Evolutionary conservation across 2,888 invertebrate genomes (phyloP), one percentile per base, ranked within the genome.

Genomic region (Chrysodeixis includens): DNA sequence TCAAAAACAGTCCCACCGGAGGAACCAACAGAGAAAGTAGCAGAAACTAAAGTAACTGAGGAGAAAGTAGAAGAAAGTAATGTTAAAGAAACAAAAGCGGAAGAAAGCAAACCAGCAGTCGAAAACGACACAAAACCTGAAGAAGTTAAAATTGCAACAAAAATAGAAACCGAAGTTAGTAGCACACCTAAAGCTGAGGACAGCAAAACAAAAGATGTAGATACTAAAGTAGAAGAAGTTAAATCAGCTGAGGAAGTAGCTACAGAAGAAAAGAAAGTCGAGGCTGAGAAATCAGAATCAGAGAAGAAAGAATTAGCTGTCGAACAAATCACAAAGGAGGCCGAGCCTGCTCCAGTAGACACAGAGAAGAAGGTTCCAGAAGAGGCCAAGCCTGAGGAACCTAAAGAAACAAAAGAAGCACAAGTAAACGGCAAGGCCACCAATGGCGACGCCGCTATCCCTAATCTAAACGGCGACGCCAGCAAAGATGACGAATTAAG

Each of bases 341-440:
- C 69, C 32, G 83, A 85, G 30, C 63, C 70, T 35, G 59, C 76
- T 32, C 10, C 46, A 49, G 67, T 66, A 30, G 75, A 79, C 56
- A 59, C 69, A 18, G 79, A 74, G 56, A 80, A 83, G 56, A 69
- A 70, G 40, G 66, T 67, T 53, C 52, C 75, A 59, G 83, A 83
- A 56, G 79, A 84, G 20, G 75, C 60, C 9, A 83, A 84, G 71
- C 65, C 70, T 16, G 88, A 86, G 53, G 88, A 88, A 46, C 68
- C 76, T 16, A 84, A 84, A 70, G 90, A 91, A 69, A 74, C 86
- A 3, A 84, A 83, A 68, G 90, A 91, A 71, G 71, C 86, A 14
- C 88, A 92, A 78, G 76, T 93, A 1, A 95, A 95, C 65, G 93
- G 93, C 1, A 92, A 93, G 74, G 65, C 87, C 26, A 88, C 89